Conservation (phyloP, 2,113 vertebrate genomes). For the Charadrius vociferus region DNA sequence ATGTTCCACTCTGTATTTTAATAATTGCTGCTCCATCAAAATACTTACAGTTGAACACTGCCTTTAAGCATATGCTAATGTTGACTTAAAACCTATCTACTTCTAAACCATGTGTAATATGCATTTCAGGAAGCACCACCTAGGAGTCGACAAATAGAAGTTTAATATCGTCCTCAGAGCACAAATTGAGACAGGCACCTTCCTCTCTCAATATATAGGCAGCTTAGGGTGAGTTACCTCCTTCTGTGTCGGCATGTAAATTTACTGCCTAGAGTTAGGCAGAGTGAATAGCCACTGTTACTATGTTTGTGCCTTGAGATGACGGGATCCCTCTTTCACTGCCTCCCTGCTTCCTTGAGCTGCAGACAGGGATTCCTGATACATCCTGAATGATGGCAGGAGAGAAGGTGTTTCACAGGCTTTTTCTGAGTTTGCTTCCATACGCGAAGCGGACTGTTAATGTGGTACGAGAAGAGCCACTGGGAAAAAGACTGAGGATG, state of each 20-base stretch:
- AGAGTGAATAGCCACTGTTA: background rate
- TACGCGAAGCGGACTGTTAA: background rate
- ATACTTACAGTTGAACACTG: background rate
- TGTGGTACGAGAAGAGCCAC: background rate
- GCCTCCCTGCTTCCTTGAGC: background rate
- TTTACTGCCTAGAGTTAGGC: background rate
- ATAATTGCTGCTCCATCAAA: background rate
- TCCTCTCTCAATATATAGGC: background rate
- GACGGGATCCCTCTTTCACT: background rate
- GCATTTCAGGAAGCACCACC: background rate
- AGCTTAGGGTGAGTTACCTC: background rate
- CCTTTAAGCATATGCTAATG: background rate
- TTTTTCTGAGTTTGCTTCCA: background rate
- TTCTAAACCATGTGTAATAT: background rate
- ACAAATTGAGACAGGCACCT: background rate
- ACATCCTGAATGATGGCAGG: background rate
- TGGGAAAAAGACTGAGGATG: background rate
- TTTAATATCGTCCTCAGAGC: background rate
- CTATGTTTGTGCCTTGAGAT: background rate
- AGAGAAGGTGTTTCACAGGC: background rate
- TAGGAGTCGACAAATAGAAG: background rate
- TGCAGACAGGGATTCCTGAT: background rate
- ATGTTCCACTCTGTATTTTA: background rate
- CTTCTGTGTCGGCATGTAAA: background rate
- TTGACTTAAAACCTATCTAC: background rate